Conservation (phyloP, 2,888 invertebrate genomes). For the Trachelus troglodyta region DNA sequence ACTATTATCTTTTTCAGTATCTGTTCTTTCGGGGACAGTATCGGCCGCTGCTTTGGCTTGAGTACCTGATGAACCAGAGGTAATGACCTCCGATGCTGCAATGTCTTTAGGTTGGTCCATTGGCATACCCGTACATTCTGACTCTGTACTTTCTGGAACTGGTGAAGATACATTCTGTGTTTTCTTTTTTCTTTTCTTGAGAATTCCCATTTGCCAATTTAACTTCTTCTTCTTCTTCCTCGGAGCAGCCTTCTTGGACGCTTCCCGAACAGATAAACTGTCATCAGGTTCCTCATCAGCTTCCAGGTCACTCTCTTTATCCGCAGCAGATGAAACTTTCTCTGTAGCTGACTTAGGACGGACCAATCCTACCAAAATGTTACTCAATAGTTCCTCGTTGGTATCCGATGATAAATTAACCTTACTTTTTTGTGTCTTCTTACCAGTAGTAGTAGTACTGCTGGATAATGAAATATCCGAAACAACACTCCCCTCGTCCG, state of each 20-base stretch:
- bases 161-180: background rate
- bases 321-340: conserved; percentile 19
- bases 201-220: conserved; percentile 52
- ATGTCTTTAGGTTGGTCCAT: background rate
- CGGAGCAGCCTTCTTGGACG: background rate
- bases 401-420: conserved; percentile 19
- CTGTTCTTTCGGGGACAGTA: background rate
- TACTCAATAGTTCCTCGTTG: conserved; percentile 44
- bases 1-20: background rate
- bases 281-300: conserved; percentile 32
- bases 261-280: background rate
- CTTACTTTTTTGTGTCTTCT: conserved; percentile 23
- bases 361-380: conserved; percentile 40
- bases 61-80: background rate
- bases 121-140: background rate
- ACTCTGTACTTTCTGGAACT: background rate
- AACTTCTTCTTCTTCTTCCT: conserved; percentile 52
- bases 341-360: conserved; percentile 15
- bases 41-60: background rate
- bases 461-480: conserved; percentile 54
- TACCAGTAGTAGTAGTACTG: conserved; percentile 28
- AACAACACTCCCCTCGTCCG: conserved; percentile 48
- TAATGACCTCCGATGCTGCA: background rate
- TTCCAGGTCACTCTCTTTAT: conserved; percentile 37
- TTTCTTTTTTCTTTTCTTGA: conserved; percentile 34